These are phyloP conservation scores for Brachyhypopomus occidentalis DNA, from an alignment of 2,113 vertebrate genomes.

Conservation along the genomic window DNA sequence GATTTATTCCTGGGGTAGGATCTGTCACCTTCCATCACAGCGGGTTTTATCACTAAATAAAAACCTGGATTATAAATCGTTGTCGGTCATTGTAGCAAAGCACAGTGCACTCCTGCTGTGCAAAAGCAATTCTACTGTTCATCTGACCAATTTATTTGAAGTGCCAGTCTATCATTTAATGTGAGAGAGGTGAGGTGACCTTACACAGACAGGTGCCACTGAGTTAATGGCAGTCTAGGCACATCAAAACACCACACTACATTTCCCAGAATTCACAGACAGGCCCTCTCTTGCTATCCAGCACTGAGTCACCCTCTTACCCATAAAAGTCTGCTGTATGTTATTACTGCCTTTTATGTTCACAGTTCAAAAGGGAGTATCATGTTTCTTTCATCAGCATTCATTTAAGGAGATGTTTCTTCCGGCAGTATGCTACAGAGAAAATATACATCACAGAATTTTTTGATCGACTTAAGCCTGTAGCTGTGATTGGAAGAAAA, in stretches of 20 bases:
- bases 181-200: constrained; percentile 46
- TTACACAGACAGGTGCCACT: constrained; percentile 37
- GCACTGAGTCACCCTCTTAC: constrained; percentile 41
- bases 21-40: constrained; percentile 57
- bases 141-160: constrained; percentile 57
- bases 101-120: constrained; percentile 33
- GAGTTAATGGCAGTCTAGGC: constrained; percentile 55
- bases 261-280: constrained; percentile 52
- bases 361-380: constrained; percentile 25
- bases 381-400: constrained; percentile 31
- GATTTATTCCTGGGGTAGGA: constrained; percentile 53
- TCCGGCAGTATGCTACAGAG: constrained; percentile 9
- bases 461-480: constrained; percentile 11
- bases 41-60: constrained; percentile 59
- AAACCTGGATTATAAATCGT: constrained; percentile 54
- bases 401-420: background rate
- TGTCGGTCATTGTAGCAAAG: constrained; percentile 36
- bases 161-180: constrained; percentile 51
- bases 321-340: constrained; percentile 29
- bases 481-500: constrained; percentile 31
- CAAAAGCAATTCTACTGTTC: constrained; percentile 51
- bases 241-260: constrained; percentile 51
- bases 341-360: constrained; percentile 40
- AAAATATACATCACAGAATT: constrained; percentile 26
- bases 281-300: constrained; percentile 26